These are phyloP conservation scores for Thalassophryne amazonica DNA, from an alignment of 2,797 vertebrate species.

Conservation along the genomic window DNA sequence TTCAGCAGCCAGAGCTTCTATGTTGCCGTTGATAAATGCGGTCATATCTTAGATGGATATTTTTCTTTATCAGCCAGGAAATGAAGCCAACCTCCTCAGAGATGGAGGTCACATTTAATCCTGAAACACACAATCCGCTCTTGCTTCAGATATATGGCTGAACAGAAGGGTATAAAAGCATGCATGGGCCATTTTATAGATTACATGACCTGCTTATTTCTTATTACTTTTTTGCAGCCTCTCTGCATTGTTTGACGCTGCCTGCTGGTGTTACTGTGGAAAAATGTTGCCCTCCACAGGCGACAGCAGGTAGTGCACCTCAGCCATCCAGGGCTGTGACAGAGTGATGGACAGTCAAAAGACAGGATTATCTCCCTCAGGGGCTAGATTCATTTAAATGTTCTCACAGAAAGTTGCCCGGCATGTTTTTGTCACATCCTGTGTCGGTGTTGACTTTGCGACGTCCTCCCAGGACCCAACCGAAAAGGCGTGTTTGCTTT, in stretches of 20 bases:
- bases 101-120: conserved; percentile 56
- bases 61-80: conserved; percentile 35
- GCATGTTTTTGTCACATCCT: conserved; percentile 30
- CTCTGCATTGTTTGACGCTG: conserved; percentile 25
- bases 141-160: conserved; percentile 35
- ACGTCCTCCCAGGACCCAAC: conserved; percentile 24
- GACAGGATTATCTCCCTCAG: conserved; percentile 41
- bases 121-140: conserved; percentile 21
- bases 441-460: conserved; percentile 25
- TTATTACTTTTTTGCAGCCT: conserved; percentile 7
- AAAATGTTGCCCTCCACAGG: conserved; percentile 71
- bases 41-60: conserved; percentile 22
- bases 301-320: not conserved
- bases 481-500: conserved; percentile 1
- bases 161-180: conserved; percentile 22
- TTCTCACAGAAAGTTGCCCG: conserved; percentile 55
- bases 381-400: conserved; percentile 50
- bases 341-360: conserved; percentile 4
- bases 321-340: not conserved
- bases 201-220: conserved; percentile 34
- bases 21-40: conserved; percentile 32
- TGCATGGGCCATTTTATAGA: conserved; percentile 45
- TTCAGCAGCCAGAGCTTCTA: conserved; percentile 12
- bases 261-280: conserved; percentile 5
- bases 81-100: conserved; percentile 22